phyloP scores from a whole-genome alignment of 2,113 vertebrate genomes.

The Phainopepla nitens region DNA sequence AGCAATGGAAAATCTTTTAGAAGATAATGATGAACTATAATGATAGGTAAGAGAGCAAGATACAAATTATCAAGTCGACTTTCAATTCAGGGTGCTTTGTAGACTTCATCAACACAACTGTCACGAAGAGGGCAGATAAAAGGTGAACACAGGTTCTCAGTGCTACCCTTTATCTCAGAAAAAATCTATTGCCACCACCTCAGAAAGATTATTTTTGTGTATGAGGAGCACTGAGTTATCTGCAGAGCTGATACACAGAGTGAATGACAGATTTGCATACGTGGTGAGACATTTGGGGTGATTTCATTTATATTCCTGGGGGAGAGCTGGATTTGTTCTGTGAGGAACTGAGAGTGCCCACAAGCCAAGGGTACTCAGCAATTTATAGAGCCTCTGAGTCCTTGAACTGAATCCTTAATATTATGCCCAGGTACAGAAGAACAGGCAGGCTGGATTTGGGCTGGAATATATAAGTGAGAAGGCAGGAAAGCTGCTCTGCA shows the following conservation, averaged over 20 bases:
- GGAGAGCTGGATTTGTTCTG: not conserved
- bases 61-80: slow-evolving; percentile 19
- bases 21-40: slow-evolving; percentile 31
- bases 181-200: slow-evolving; percentile 19
- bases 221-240: not conserved
- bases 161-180: not conserved
- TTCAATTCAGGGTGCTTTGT: not conserved
- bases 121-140: not conserved
- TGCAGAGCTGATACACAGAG: not conserved
- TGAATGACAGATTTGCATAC: not conserved
- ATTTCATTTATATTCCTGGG: not conserved
- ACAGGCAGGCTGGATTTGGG: not conserved
- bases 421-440: not conserved
- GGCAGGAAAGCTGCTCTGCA: not conserved
- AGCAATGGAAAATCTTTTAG: slow-evolving; percentile 24
- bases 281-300: not conserved
- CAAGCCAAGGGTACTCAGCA: not conserved
- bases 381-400: not conserved
- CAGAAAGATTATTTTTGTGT: slow-evolving; percentile 36
- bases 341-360: not conserved
- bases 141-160: slow-evolving; percentile 18
- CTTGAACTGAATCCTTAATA: not conserved
- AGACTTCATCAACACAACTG: slow-evolving; percentile 13
- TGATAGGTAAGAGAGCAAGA: slow-evolving; percentile 41
- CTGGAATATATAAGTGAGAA: not conserved